These are phyloP conservation scores for Lepus oiostolus DNA, from an alignment of 2,797 vertebrate genomes.

Conservation along the genomic window DNA sequence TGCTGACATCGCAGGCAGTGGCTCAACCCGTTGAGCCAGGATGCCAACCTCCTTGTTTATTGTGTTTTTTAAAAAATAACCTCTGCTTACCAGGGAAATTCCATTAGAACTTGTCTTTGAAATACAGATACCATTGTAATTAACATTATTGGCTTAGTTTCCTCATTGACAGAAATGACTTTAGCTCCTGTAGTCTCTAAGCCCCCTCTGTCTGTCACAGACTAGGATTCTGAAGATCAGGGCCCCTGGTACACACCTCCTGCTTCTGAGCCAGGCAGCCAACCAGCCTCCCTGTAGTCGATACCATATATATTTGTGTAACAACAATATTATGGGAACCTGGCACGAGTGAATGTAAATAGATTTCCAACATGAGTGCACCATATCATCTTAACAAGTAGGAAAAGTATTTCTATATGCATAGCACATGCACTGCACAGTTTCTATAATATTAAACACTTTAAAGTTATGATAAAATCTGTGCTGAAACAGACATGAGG, in stretches of 20 bases:
- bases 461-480: conserved; percentile 70
- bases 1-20: too few relatives aligned
- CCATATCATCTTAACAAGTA: conserved; percentile 59
- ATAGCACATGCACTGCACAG: conserved; percentile 42
- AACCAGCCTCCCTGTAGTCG: background rate
- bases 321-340: conserved; percentile 56
- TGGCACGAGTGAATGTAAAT: conserved; percentile 47
- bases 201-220: background rate
- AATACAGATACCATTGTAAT: background rate
- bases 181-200: background rate
- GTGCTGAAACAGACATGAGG: conserved; percentile 61
- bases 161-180: background rate
- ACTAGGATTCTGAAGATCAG: background rate
- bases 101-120: conserved; percentile 38
- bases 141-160: conserved; percentile 51
- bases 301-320: conserved; percentile 30
- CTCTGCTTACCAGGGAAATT: background rate
- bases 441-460: conserved; percentile 68
- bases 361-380: conserved; percentile 42
- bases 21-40: too few relatives aligned
- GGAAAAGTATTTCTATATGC: conserved; percentile 64
- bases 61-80: background rate
- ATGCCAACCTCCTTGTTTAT: background rate
- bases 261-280: conserved; percentile 11
- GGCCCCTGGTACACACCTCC: background rate